A percentile compares a stretch with the other conserved stretches of the same genome.
Conservation (phyloP, 2,797 vertebrate species). For the Anas capensis region DNA sequence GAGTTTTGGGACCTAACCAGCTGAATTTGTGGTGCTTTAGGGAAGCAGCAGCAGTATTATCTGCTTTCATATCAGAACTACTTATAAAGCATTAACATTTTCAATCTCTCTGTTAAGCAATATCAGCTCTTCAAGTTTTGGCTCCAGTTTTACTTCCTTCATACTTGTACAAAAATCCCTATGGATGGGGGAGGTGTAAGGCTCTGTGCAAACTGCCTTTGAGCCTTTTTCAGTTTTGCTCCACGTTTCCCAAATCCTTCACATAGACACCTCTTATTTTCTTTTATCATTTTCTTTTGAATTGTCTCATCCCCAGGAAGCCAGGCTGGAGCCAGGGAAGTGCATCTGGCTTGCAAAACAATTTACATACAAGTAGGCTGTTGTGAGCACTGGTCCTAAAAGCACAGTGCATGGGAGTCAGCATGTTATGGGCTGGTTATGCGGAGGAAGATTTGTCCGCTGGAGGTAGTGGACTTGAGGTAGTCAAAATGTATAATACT, state of each 20-base stretch:
- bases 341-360: not conserved
- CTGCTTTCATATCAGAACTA: not conserved
- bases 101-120: not conserved
- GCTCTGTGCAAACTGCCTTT: not conserved
- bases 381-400: accelerated
- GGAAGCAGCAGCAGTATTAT: not conserved
- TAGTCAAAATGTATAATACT: not conserved
- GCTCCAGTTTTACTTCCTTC: not conserved
- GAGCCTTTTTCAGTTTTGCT: not conserved
- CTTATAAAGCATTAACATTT: not conserved
- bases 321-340: not conserved
- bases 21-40: not conserved
- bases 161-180: not conserved
- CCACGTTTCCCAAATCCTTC: not conserved
- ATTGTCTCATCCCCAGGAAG: not conserved
- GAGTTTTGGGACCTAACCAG: not conserved
- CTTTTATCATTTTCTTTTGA: not conserved
- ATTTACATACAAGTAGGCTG: accelerated
- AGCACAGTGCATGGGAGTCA: accelerated
- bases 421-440: accelerated
- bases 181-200: not conserved
- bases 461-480: not conserved
- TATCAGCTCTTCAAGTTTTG: not conserved
- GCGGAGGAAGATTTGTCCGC: accelerated
- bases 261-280: accelerated